Conservation (phyloP, 1,140 invertebrate species). For the Cheumatopsyche charites region DNA sequence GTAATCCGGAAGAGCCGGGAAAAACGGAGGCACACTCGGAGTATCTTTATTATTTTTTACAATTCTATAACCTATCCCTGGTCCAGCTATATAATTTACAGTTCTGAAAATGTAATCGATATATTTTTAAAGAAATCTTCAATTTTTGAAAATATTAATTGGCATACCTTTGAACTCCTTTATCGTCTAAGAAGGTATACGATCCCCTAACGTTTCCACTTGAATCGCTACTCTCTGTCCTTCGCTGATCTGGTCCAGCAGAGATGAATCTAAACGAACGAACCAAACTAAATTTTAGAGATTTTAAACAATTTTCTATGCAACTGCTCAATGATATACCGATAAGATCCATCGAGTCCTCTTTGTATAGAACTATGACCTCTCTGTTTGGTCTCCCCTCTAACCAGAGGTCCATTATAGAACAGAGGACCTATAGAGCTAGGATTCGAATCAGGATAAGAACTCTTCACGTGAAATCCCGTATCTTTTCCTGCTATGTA, state of each 20-base stretch:
- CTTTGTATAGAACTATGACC: constrained; percentile 67
- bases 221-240: constrained; percentile 72
- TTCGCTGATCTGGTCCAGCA: constrained; percentile 71
- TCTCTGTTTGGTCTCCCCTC: constrained; percentile 61
- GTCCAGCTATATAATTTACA: constrained; percentile 76
- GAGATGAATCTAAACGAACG: constrained; percentile 65
- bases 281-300: neutral
- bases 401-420: constrained; percentile 60
- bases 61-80: constrained; percentile 75
- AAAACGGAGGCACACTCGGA: constrained; percentile 60
- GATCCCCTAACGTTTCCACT: constrained; percentile 72
- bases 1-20: constrained; percentile 57
- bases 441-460: constrained; percentile 68
- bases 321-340: constrained; percentile 55
- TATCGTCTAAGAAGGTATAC: constrained; percentile 76
- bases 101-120: constrained; percentile 54
- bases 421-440: constrained; percentile 62
- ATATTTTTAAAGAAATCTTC: too few relatives aligned
- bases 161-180: constrained; percentile 68
- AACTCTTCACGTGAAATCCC: constrained; percentile 73
- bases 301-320: neutral
- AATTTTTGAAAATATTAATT: constrained; percentile 16
- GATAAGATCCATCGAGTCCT: constrained; percentile 68
- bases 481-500: constrained; percentile 74
- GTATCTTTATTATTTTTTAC: constrained; percentile 66